Base-by-base conservation (phyloP, 2,797 vertebrate genomes). In the Octomys mimax region DNA sequence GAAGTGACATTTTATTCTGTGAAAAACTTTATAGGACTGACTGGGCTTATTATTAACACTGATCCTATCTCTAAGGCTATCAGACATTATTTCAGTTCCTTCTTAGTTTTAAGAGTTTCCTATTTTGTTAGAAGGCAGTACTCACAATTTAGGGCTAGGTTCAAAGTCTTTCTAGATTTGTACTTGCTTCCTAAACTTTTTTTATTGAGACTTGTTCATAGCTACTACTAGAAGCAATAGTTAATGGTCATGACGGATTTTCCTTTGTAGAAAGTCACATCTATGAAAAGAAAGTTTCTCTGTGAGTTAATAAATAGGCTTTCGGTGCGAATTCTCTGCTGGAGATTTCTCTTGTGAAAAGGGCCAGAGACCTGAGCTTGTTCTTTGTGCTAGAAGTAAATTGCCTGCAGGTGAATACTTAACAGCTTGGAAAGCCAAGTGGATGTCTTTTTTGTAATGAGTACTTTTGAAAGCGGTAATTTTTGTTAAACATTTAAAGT, bases 271-370 rank as follows among this genome's bases (percentile, higher is more conserved):
- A 68, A 88, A 81, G 89, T 91, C 62, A 92, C 52, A 96, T 75
- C 70, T 90, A 52, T 86, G 59, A 95, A 78, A 57, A 84, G 49
- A 91, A 59, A 73, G 19, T 96, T 89, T 91, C 64, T 79, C 79
- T 78, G 64, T 88, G 68, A n/a, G 36, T 94, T 96, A 94, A 42
- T 92, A 95, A 88, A 80, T 87, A 79, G 84, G 33, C 78, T 87
- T 95, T 85, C 91, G 13, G 13, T 92, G 66, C 79, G 62, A 85
- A 75, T 89, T 93, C 52, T 93, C 42, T 62, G 16, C 36, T 92
- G 83, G 59, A 83, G 9, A 75, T 71, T 94, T 93, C 78, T 93
- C 52, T 42, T 89, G 16, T 77, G 52, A 33, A 54, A 87, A 87
- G 46, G 12, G 49, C 78, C n/a, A 79, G 49, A 92, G 75, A 92